These are phyloP conservation scores for Zoroaster sp. DNA, from an alignment of 53 echinoderm and acorn worm genomes.

Conservation along the genomic window DNA sequence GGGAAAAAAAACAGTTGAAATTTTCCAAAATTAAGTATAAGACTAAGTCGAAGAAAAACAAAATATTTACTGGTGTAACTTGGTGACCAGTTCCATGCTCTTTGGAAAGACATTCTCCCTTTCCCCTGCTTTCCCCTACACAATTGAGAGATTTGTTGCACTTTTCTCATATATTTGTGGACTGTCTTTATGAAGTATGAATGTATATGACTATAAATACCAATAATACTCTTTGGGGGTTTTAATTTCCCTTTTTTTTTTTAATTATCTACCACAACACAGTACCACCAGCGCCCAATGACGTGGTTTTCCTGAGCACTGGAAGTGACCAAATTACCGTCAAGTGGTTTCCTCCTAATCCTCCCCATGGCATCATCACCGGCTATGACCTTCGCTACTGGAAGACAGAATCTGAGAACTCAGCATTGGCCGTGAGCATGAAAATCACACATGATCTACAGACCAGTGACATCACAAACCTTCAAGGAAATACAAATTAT, in stretches of 20 bases:
- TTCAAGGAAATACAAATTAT: neutral
- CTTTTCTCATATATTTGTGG: neutral
- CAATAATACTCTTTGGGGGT: no score
- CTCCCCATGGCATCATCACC: conserved; percentile 52
- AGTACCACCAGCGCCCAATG: neutral
- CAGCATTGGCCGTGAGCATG: neutral
- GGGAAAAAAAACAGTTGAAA: no score
- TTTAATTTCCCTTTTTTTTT: neutral
- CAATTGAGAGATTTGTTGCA: no score
- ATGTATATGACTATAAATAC: neutral
- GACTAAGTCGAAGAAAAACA: no score
- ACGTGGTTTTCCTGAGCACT: neutral
- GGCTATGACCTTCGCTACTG: conserved; percentile 38
- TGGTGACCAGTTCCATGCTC: no score
- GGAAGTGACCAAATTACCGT: neutral
- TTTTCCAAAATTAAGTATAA: no score
- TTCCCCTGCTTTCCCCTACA: no score
- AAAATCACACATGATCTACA: neutral
- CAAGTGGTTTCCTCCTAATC: conserved; percentile 42
- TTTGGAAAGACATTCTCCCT: no score
- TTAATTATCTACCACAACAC: neutral
- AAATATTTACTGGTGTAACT: no score
- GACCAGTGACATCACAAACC: neutral
- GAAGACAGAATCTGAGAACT: neutral
- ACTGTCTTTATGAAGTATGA: neutral